These are phyloP conservation scores for Ips typographus DNA, from an alignment of 1,140 invertebrate genomes.

Conservation along the genomic window DNA sequence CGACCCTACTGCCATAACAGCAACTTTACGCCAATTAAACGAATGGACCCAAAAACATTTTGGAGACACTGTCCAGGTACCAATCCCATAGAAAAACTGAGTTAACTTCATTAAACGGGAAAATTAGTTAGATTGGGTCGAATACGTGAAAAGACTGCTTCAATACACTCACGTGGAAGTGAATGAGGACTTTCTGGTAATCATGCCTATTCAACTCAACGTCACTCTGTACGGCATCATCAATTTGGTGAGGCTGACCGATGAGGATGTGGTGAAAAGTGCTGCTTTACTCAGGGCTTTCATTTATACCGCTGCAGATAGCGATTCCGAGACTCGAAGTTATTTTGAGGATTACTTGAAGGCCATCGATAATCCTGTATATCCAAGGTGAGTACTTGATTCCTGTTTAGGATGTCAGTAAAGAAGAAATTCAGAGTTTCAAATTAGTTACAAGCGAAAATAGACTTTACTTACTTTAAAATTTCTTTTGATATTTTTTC, in stretches of 20 bases:
- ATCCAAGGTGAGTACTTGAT: slow-evolving; percentile 30
- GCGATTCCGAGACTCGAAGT: slow-evolving; percentile 36
- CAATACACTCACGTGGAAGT: slow-evolving; percentile 38
- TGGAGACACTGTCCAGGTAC: slow-evolving; percentile 34
- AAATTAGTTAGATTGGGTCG: slow-evolving; percentile 46
- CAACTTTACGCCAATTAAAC: slow-evolving; percentile 42
- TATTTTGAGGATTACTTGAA: slow-evolving; percentile 41
- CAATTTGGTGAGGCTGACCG: slow-evolving; percentile 41
- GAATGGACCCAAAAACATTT: slow-evolving; percentile 43
- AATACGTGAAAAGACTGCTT: slow-evolving; percentile 41
- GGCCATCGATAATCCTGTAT: slow-evolving; percentile 22
- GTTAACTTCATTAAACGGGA: slow-evolving; percentile 21
- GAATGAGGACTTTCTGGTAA: slow-evolving; percentile 35
- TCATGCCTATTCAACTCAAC: slow-evolving; percentile 9
- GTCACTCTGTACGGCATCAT: slow-evolving; percentile 41
- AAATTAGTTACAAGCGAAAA: too few relatives aligned
- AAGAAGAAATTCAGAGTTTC: background rate
- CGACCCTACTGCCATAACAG: background rate
- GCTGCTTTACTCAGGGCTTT: slow-evolving; percentile 44
- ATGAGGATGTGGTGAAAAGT: slow-evolving; percentile 43
- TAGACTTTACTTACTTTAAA: background rate
- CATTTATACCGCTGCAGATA: slow-evolving; percentile 44
- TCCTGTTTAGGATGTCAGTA: background rate
- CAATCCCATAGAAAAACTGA: background rate
- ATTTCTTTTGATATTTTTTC: slow-evolving; percentile 18